Base-by-base conservation (phyloP, 2,888 invertebrate species). In the Rhyacophila evoluta region DNA sequence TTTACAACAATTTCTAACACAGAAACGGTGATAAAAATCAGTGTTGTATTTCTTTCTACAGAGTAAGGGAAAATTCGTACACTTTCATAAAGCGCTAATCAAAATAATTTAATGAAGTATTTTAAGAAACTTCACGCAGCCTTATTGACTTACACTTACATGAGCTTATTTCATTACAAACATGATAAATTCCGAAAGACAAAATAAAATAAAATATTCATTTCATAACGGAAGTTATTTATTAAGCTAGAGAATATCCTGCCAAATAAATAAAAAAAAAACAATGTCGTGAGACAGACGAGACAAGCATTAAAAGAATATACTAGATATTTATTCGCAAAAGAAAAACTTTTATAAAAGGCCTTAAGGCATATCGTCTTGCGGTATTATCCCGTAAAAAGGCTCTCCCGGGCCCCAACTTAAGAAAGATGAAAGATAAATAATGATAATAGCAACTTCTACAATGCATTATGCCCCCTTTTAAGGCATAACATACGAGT, bases 401-500 rank as follows among this genome's bases (percentile, higher is more conserved):
- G 12, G 10, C 15, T 1, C 55, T 55, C 19, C 55, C 55, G 19
- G 19, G 19, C 55, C 19, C 55, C 55, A 55, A 55, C 55, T 55
- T 55, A 19, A 55, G 55, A 55, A 55, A 55, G 55, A 55, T 19
- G 55, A 55, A 55, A 55, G 55, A 55, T 55, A 55, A 55, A 55
- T 55, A 55, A 55, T 19, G 55, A 19, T 55, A 55, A 55, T 55
- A 19, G 55, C 55, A 55, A 55, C 55, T 55, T 55, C 55, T 55
- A 55, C 55, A 55, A 55, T 55, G 19, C 55, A 55, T 19, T 25
- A 55, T 55, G 55, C 2, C 55, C 55, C 55, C 55, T 55, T 55
- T 55, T 55, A 55, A 55, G 55, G 55, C 55, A 55, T 55, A 55
- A 55, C 55, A 55, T 55, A 55, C 25, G 55, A 55, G 55, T 25